Percentiles rank a stretch among this genome's conserved stretches.
phyloP scores from a whole-genome alignment of 2,797 vertebrate species.

The Vespertilio murinus region DNA sequence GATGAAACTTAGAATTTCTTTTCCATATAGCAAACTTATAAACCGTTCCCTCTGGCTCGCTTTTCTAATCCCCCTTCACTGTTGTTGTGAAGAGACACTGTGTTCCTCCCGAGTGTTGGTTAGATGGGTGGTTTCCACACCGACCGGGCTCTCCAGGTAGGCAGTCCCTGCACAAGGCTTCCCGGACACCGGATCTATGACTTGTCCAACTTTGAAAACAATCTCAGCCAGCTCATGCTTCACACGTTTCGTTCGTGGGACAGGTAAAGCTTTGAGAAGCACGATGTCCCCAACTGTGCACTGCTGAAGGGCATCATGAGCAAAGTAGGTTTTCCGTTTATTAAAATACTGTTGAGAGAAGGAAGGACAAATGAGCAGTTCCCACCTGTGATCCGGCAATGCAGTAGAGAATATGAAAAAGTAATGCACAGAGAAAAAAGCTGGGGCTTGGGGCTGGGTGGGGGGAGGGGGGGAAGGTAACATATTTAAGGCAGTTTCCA shows the following conservation, averaged over 20 bases:
- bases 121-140: slow-evolving; percentile 82
- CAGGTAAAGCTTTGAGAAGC: slow-evolving; percentile 93
- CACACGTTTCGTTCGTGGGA: slow-evolving; percentile 91
- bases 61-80: slow-evolving; percentile 56
- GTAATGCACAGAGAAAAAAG: not conserved
- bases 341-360: slow-evolving; percentile 91
- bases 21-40: slow-evolving; percentile 12
- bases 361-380: not conserved
- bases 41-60: not conserved
- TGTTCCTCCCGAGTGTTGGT: slow-evolving; percentile 89
- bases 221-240: slow-evolving; percentile 96
- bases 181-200: slow-evolving; percentile 94
- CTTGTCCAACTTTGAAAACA: slow-evolving; percentile 93
- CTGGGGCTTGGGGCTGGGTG: not conserved
- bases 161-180: slow-evolving; percentile 89
- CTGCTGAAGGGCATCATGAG: slow-evolving; percentile 92
- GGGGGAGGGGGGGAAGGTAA: not conserved
- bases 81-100: slow-evolving; percentile 84
- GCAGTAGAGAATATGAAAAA: not conserved
- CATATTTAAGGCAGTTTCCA: not conserved
- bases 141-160: slow-evolving; percentile 89
- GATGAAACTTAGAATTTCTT: not conserved
- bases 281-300: slow-evolving; percentile 95
- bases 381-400: not conserved
- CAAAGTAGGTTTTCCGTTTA: slow-evolving; percentile 98